These are phyloP conservation scores for Marasmarcha lunaedactyla DNA, from an alignment of 2,888 invertebrate species.

Conservation along the genomic window DNA sequence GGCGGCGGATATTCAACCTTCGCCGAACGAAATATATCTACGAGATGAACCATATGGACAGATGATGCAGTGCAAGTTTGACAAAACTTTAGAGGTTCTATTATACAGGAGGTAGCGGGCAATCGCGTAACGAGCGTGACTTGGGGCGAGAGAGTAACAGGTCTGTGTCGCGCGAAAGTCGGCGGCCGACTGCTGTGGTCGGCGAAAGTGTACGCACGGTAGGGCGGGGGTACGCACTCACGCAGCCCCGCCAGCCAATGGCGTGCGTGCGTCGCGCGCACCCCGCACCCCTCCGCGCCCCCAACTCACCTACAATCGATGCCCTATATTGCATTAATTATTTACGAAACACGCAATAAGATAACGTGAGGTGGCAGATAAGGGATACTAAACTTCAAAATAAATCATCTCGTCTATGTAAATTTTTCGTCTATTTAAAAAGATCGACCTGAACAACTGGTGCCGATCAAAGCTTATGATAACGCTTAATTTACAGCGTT, in stretches of 20 bases:
- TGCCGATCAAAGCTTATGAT: conserved; percentile 23
- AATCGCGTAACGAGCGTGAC: conserved; percentile 28
- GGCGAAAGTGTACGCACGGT: conserved; percentile 52
- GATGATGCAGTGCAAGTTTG: conserved; percentile 51
- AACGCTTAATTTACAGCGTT: conserved; percentile 44
- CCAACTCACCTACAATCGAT: conserved; percentile 68
- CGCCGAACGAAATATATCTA: conserved; percentile 83
- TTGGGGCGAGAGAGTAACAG: conserved; percentile 31
- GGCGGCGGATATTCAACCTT: conserved; percentile 80
- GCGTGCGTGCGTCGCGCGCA: conserved; percentile 68
- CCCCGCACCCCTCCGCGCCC: conserved; percentile 64
- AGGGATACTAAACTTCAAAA: conserved; percentile 34
- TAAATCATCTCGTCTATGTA: conserved; percentile 24
- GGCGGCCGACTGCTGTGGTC: conserved; percentile 46
- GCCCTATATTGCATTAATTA: conserved; percentile 72
- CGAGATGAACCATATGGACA: conserved; percentile 87
- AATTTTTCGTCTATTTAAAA: not conserved
- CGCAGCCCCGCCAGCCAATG: conserved; percentile 63
- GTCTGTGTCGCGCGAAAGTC: conserved; percentile 38
- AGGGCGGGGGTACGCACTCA: conserved; percentile 63
- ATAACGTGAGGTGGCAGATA: conserved; percentile 69
- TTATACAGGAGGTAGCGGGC: conserved; percentile 30
- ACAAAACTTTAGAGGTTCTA: conserved; percentile 35
- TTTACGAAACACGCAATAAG: conserved; percentile 72
- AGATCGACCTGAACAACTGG: conserved; percentile 2